Evolutionary conservation across 2,888 invertebrate genomes (phyloP).

Genomic region (Netelia inedita): DNA sequence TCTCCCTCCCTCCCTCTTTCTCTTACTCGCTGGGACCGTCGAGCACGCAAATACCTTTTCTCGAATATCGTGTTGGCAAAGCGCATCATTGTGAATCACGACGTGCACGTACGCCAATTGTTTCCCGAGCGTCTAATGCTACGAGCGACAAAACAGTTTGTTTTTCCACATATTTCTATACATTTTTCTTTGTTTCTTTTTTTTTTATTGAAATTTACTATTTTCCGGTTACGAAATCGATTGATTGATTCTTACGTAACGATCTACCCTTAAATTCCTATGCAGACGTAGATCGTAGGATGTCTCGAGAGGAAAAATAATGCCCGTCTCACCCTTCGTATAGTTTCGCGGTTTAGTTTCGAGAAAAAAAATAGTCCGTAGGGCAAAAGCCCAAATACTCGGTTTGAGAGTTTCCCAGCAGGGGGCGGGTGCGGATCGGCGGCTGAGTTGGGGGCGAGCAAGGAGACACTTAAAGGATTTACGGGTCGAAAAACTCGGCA

Average conservation of each 20-base stretch:
- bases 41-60: conserved; percentile 61
- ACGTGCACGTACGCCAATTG: conserved; percentile 55
- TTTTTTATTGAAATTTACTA: too few species aligned
- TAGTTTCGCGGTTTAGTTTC: conserved; percentile 30
- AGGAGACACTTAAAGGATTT: conserved; percentile 84
- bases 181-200: background rate
- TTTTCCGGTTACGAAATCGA: too few species aligned
- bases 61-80: conserved; percentile 54
- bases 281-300: too few species aligned
- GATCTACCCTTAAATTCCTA: too few species aligned
- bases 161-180: background rate
- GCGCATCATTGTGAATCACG: conserved; percentile 25
- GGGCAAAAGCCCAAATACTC: conserved; percentile 16
- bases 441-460: conserved; percentile 72
- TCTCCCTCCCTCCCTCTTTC: conserved; percentile 27
- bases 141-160: too few species aligned
- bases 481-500: conserved; percentile 81
- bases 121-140: conserved; percentile 17
- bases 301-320: conserved; percentile 13
- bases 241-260: too few species aligned
- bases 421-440: conserved; percentile 37
- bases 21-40: conserved; percentile 45
- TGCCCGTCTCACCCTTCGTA: conserved; percentile 6
- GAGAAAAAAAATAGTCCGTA: conserved; percentile 17
- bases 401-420: conserved; percentile 17